Evolutionary conservation across 2,888 invertebrate genomes (phyloP).

Genomic region (Caenorhabditis angaria): DNA sequence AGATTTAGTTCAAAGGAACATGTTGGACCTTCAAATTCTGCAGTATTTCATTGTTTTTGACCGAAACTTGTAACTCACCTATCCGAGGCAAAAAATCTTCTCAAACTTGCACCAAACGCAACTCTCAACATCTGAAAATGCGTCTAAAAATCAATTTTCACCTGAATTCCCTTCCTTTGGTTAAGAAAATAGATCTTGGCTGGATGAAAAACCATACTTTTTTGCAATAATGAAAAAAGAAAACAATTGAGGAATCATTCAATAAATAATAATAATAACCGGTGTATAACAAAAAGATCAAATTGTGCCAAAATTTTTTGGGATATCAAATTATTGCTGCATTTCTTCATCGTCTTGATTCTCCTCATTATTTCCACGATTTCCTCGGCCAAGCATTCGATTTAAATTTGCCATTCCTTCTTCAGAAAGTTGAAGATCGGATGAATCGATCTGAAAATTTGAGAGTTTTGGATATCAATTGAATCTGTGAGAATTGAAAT

Average conservation of each 20-base stretch:
- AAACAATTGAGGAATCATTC: not conserved
- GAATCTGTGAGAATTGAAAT: too few species aligned
- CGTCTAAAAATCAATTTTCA: not conserved
- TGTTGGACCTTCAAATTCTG: too few species aligned
- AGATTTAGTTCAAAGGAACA: too few species aligned
- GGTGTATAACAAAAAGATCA: constrained; percentile 6
- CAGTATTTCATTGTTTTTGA: too few species aligned
- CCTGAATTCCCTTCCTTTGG: not conserved
- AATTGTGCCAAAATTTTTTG: not conserved
- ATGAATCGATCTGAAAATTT: constrained; percentile 28
- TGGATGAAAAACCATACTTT: not conserved
- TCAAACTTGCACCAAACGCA: not conserved
- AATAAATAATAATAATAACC: not conserved
- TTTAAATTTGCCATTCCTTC: constrained; percentile 63
- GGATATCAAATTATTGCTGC: constrained; percentile 14
- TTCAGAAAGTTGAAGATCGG: constrained; percentile 53
- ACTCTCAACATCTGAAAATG: not conserved
- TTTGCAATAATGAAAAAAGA: not conserved
- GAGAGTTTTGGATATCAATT: not conserved
- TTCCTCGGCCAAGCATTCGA: constrained; percentile 50
- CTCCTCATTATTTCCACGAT: constrained; percentile 14
- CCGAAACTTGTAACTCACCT: not conserved
- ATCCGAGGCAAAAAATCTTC: not conserved
- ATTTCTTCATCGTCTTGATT: constrained; percentile 26
- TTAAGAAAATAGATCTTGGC: not conserved